A percentile compares a stretch with the other conserved stretches of the same genome.
Conservation (phyloP, 1,140 invertebrate species). For the Ganaspis sp. region DNA sequence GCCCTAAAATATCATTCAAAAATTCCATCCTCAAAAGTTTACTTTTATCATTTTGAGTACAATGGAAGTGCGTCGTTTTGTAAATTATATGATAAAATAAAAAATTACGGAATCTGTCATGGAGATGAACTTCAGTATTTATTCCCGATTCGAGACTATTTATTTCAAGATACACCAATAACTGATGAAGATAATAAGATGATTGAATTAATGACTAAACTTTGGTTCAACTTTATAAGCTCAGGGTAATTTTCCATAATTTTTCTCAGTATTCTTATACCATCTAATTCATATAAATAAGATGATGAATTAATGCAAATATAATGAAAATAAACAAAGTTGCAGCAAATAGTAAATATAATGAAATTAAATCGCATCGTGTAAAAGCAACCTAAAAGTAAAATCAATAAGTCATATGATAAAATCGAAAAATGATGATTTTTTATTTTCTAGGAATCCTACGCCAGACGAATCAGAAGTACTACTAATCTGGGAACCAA, state of each 20-base stretch:
- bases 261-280: neutral
- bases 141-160: constrained; percentile 80
- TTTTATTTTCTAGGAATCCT: constrained; percentile 72
- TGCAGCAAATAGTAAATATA: too few relatives aligned
- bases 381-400: constrained; percentile 24
- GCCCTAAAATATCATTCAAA: constrained; percentile 76
- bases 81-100: constrained; percentile 79
- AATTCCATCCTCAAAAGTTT: constrained; percentile 75
- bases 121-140: constrained; percentile 85
- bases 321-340: too few relatives aligned
- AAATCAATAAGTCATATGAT: too few relatives aligned
- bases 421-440: neutral
- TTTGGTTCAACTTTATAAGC: constrained; percentile 84
- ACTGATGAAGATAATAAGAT: constrained; percentile 75
- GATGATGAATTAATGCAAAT: neutral
- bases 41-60: constrained; percentile 82
- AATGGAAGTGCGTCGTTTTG: constrained; percentile 82
- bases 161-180: constrained; percentile 75
- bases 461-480: constrained; percentile 66
- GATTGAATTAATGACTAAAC: constrained; percentile 77
- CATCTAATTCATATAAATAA: constrained; percentile 29
- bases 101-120: constrained; percentile 83
- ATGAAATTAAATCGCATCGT: too few relatives aligned
- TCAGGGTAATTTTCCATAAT: constrained; percentile 39
- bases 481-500: constrained; percentile 74